Evolutionary conservation across 2,888 invertebrate species (phyloP), one percentile per base, ranked within the genome.

Genomic region (Drosophila seclusa): DNA sequence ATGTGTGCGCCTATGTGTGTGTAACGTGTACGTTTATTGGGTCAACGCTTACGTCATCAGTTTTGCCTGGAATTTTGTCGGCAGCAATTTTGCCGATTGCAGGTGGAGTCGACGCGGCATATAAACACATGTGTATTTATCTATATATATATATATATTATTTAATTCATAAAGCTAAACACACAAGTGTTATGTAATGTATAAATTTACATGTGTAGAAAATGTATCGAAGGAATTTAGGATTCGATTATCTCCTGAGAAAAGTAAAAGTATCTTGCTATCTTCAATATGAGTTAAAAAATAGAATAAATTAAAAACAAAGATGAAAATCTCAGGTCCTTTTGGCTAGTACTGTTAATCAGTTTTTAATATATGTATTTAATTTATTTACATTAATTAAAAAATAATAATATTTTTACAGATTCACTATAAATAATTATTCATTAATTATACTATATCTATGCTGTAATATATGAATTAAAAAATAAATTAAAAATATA

Each of bases 21-120:
- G 38, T n/a, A 53, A 45, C 42, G 42, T 57, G 49, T 68, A 71
- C 79, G 80, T 78, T 87, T 87, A 90, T 90, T 87, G 79, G 87
- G 87, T 87, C 87, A 87, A 72, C 76, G 90, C 87, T 87, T 87
- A 87, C 87, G 87, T 87, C 87, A 87, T 87, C 82, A 79, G 67
- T 89, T 80, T 87, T 77, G 88, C 76, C 84, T 89, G 89, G 84
- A 87, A 84, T 80, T 45, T 75, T 68, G 67, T 72, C 68, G 78
- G 64, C 70, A 36, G 63, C 76, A 57, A 63, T 67, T 82, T 63
- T 61, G 61, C 67, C 70, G 55, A 66, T 63, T 73, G 74, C 78
- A 84, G 87, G 73, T 84, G 76, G 52, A 61, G 45, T 45, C 45
- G 21, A 13, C 24, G 42, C 50, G 40, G 55, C 66, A 29, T 11